These are phyloP conservation scores for Chloromyia formosa DNA, from an alignment of 2,888 invertebrate genomes.

Conservation along the genomic window DNA sequence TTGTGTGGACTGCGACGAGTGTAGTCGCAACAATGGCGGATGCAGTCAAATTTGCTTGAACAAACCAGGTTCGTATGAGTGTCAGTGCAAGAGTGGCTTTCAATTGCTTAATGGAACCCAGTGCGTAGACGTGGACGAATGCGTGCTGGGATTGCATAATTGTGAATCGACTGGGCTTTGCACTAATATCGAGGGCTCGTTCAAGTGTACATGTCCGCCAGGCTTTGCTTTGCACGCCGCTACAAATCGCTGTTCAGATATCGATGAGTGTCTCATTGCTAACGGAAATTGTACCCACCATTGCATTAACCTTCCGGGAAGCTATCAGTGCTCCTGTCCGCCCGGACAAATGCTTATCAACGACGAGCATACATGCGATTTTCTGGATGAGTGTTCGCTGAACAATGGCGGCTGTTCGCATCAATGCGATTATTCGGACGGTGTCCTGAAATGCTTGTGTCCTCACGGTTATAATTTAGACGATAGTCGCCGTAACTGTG, in stretches of 20 bases:
- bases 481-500: slow-evolving; percentile 62
- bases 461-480: slow-evolving; percentile 67
- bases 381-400: slow-evolving; percentile 66
- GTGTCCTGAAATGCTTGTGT: slow-evolving; percentile 68
- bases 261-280: slow-evolving; percentile 64
- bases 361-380: slow-evolving; percentile 58
- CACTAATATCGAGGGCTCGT: slow-evolving; percentile 62
- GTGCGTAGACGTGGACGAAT: slow-evolving; percentile 67
- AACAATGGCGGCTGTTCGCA: slow-evolving; percentile 64
- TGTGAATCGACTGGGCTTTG: slow-evolving; percentile 58
- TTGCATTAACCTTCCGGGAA: slow-evolving; percentile 61
- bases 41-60: slow-evolving; percentile 65
- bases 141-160: slow-evolving; percentile 58
- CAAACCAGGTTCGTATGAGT: slow-evolving; percentile 65
- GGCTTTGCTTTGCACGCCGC: slow-evolving; percentile 61
- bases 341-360: slow-evolving; percentile 54
- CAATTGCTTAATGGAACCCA: slow-evolving; percentile 55
- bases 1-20: slow-evolving; percentile 68
- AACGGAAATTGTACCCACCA: slow-evolving; percentile 65
- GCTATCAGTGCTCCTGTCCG: slow-evolving; percentile 59
- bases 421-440: slow-evolving; percentile 64
- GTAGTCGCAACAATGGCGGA: slow-evolving; percentile 62
- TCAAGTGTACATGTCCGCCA: slow-evolving; percentile 64
- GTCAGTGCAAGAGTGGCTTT: slow-evolving; percentile 66
- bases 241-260: slow-evolving; percentile 62